A percentile compares a stretch with the other conserved stretches of the same genome.
Conservation (phyloP, 2,888 invertebrate genomes). For the Pheosia gnoma region DNA sequence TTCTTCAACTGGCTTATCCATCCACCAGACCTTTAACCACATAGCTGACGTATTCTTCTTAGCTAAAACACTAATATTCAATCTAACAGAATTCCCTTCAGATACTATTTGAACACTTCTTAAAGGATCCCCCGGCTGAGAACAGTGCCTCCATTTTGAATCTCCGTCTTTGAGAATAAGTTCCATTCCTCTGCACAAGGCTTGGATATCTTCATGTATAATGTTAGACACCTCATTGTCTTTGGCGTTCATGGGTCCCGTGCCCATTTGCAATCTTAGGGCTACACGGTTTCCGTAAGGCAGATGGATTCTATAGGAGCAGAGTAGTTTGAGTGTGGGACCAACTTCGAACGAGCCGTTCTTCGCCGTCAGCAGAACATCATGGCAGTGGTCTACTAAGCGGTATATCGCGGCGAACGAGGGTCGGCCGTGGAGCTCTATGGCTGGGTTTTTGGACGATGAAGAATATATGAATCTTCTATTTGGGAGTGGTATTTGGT, state of each 20-base stretch:
- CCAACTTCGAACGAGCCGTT: slow-evolving; percentile 88
- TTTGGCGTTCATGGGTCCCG: slow-evolving; percentile 63
- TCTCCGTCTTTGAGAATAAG: slow-evolving; percentile 84
- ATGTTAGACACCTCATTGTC: slow-evolving; percentile 66
- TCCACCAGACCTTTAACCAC: slow-evolving; percentile 86
- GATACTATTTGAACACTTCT: slow-evolving; percentile 85
- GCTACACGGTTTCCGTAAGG: slow-evolving; percentile 88
- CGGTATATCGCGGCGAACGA: slow-evolving; percentile 87
- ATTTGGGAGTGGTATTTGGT: slow-evolving; percentile 85
- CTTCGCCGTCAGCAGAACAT: slow-evolving; percentile 85
- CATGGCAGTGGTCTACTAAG: slow-evolving; percentile 89
- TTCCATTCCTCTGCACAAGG: slow-evolving; percentile 83
- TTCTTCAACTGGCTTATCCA: slow-evolving; percentile 85
- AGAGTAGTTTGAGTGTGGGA: slow-evolving; percentile 84
- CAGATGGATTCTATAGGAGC: slow-evolving; percentile 88
- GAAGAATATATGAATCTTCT: slow-evolving; percentile 84
- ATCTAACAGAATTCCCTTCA: slow-evolving; percentile 80
- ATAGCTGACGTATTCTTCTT: slow-evolving; percentile 73
- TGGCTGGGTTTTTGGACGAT: slow-evolving; percentile 74
- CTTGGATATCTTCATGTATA: slow-evolving; percentile 65
- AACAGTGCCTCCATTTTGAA: slow-evolving; percentile 85
- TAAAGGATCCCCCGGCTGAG: slow-evolving; percentile 82
- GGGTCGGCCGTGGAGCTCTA: slow-evolving; percentile 86
- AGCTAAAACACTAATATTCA: slow-evolving; percentile 73
- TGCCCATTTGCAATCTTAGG: slow-evolving; percentile 85